Conservation (phyloP, 2,888 invertebrate species). For the Hydrotaea cyrtoneurina region DNA sequence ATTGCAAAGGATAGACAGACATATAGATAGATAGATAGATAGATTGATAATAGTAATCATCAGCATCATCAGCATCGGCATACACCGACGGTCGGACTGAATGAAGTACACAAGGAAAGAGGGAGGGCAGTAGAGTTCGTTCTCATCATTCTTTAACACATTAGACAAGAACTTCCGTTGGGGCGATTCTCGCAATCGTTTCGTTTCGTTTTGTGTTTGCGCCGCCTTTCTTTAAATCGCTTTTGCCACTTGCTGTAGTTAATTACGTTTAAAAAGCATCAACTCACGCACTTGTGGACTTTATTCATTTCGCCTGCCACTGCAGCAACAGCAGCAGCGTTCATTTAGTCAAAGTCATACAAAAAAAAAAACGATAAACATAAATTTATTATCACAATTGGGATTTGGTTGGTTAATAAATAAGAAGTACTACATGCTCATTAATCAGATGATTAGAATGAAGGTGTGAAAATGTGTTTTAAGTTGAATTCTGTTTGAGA, state of each 20-base stretch:
- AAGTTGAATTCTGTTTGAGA: slow-evolving; percentile 19
- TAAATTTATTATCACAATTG: slow-evolving; percentile 11
- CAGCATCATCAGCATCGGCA: too few relatives aligned
- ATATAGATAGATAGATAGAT: neutral
- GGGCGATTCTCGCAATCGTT: too few relatives aligned
- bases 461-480: slow-evolving; percentile 42
- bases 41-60: too few relatives aligned
- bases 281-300: slow-evolving; percentile 21
- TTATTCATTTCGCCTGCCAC: neutral
- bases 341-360: neutral
- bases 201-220: too few relatives aligned
- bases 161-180: too few relatives aligned
- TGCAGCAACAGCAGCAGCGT: neutral
- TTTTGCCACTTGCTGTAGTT: neutral
- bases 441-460: slow-evolving; percentile 23
- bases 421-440: neutral
- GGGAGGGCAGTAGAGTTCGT: neutral
- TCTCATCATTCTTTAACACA: too few relatives aligned
- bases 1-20: too few relatives aligned
- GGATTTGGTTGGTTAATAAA: slow-evolving; percentile 2
- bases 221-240: neutral
- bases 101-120: slow-evolving; percentile 9
- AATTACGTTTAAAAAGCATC: neutral
- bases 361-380: neutral
- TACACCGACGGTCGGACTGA: neutral